Evolutionary conservation across 2,888 invertebrate species (phyloP).

Genomic region (Drosophila greeni): DNA sequence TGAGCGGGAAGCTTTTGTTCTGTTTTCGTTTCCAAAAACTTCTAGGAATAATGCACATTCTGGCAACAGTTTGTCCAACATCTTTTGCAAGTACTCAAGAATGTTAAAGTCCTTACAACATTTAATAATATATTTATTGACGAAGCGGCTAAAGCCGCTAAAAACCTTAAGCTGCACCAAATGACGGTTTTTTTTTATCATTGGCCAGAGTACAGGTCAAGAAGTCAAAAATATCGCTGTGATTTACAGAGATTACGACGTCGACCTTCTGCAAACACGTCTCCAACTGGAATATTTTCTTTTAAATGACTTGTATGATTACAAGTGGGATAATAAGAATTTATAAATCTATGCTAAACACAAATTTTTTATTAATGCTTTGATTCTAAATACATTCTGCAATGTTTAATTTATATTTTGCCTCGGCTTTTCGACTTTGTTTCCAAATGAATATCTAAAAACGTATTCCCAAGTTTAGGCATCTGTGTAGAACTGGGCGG

Average conservation of each 20-base stretch:
- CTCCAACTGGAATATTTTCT: neutral
- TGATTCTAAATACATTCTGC: neutral
- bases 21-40: neutral
- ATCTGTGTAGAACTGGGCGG: conserved; percentile 24
- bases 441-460: conserved; percentile 1
- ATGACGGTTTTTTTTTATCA: neutral
- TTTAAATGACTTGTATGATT: neutral
- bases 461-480: conserved; percentile 21
- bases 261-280: neutral
- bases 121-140: no score
- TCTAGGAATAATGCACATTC: no score
- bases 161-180: neutral
- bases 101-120: no score
- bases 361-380: neutral
- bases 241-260: neutral
- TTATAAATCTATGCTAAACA: no score
- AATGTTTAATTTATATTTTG: neutral
- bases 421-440: neutral
- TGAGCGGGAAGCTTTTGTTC: neutral
- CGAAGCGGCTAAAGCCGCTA: neutral
- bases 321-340: no score
- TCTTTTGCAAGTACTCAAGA: no score
- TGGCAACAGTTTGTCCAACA: no score
- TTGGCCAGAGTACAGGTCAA: neutral
- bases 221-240: neutral